Conservation (phyloP, 2,113 vertebrate genomes). For the Oncorhynchus kisutch region DNA sequence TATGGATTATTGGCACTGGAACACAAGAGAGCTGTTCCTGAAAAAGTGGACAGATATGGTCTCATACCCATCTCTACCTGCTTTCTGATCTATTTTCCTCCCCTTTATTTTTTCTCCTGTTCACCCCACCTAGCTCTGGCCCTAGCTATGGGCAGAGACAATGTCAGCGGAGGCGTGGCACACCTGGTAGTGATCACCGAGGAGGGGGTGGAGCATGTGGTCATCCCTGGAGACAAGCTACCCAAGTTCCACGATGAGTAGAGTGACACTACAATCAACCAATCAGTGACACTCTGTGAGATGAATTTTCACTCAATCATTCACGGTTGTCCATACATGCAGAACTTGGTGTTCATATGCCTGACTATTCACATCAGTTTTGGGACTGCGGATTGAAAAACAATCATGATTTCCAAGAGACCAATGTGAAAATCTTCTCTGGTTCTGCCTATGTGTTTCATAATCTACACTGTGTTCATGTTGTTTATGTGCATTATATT, state of each 20-base stretch:
- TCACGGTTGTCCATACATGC: background rate
- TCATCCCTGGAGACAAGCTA: conserved; percentile 71
- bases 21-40: too few species aligned
- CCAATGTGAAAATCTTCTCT: too few species aligned
- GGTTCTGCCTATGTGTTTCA: too few species aligned
- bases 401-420: too few species aligned
- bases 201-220: conserved; percentile 64
- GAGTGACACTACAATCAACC: background rate
- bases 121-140: conserved; percentile 59
- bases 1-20: too few species aligned
- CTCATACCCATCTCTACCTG: background rate
- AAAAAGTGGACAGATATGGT: too few species aligned
- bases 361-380: too few species aligned
- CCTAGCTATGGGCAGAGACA: conserved; percentile 75
- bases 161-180: conserved; percentile 72
- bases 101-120: background rate
- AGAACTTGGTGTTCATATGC: too few species aligned
- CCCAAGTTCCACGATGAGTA: conserved; percentile 68
- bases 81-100: background rate
- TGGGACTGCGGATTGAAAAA: too few species aligned
- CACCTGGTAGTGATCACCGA: conserved; percentile 70
- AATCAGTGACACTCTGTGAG: background rate
- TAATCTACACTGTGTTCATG: too few species aligned
- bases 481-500: too few species aligned
- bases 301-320: background rate